These are phyloP conservation scores for Leucophenga montana DNA, from an alignment of 2,888 invertebrate species.

Conservation along the genomic window DNA sequence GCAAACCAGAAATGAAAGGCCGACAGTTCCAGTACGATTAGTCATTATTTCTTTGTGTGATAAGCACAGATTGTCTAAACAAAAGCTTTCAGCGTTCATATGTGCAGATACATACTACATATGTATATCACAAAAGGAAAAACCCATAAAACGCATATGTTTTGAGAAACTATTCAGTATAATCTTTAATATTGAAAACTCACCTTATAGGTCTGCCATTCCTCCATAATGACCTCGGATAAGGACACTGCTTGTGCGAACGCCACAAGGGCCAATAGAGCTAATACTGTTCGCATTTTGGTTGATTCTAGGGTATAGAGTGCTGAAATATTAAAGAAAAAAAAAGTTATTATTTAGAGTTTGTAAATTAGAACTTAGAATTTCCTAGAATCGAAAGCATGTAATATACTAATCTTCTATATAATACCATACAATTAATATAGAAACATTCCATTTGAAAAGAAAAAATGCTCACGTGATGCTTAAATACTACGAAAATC, in stretches of 20 bases:
- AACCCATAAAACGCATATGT: too few species aligned
- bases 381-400: too few species aligned
- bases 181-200: conserved; percentile 41
- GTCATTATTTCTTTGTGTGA: too few species aligned
- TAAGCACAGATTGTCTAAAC: too few species aligned
- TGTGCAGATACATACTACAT: too few species aligned
- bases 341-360: not conserved
- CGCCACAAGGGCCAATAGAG: conserved; percentile 72
- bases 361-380: too few species aligned
- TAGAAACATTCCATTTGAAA: not conserved
- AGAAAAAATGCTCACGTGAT: not conserved
- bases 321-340: conserved; percentile 1
- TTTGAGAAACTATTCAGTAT: too few species aligned
- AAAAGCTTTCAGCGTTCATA: too few species aligned
- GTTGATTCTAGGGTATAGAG: not conserved
- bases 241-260: conserved; percentile 80
- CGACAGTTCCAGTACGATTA: too few species aligned
- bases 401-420: too few species aligned
- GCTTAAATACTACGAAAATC: not conserved
- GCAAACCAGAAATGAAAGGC: too few species aligned
- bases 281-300: conserved; percentile 59
- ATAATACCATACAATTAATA: not conserved
- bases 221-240: conserved; percentile 82
- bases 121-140: too few species aligned
- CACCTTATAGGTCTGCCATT: conserved; percentile 87